A percentile compares a stretch with the other conserved stretches of the same genome.
These are phyloP conservation scores for Tetropium fuscum DNA, from an alignment of 2,888 invertebrate species.

Conservation along the genomic window DNA sequence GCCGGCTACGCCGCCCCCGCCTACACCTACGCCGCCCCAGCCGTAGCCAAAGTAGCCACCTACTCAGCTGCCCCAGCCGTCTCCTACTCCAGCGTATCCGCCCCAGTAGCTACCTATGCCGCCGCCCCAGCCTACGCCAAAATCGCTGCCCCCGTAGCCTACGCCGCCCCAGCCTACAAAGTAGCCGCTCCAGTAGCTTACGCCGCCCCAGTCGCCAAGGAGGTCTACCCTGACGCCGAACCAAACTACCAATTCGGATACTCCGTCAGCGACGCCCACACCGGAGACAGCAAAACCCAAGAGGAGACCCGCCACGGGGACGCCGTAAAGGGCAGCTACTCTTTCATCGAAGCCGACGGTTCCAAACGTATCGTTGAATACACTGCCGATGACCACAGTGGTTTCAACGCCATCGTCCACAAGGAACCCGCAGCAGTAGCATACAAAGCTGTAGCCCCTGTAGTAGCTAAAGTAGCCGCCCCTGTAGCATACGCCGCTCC, in stretches of 20 bases:
- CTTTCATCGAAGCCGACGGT: slow-evolving; percentile 69
- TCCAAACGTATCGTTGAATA: slow-evolving; percentile 68
- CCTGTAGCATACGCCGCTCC: slow-evolving; percentile 37
- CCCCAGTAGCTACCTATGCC: slow-evolving; percentile 49
- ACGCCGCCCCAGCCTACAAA: slow-evolving; percentile 36
- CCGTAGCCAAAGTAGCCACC: slow-evolving; percentile 37
- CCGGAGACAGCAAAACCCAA: slow-evolving; percentile 69
- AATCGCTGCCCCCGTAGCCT: slow-evolving; percentile 58
- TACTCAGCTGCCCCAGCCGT: slow-evolving; percentile 37
- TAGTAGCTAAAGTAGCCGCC: slow-evolving; percentile 60
- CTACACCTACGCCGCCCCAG: slow-evolving; percentile 64
- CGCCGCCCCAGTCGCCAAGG: slow-evolving; percentile 32
- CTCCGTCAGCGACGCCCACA: slow-evolving; percentile 55
- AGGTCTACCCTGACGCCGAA: slow-evolving; percentile 50
- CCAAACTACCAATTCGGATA: slow-evolving; percentile 54
- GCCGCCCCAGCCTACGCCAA: slow-evolving; percentile 64
- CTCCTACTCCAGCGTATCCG: slow-evolving; percentile 41
- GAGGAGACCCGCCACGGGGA: slow-evolving; percentile 69
- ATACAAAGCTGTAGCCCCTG: slow-evolving; percentile 62
- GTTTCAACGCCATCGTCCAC: slow-evolving; percentile 69
- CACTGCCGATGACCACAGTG: slow-evolving; percentile 68
- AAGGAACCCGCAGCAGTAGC: slow-evolving; percentile 63
- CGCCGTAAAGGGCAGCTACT: slow-evolving; percentile 68
- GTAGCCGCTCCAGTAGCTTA: slow-evolving; percentile 27
- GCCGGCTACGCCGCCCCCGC: slow-evolving; percentile 55